phyloP scores from a whole-genome alignment of 37 sponge, comb jelly and placozoan species.

The Cladorhizidae sp. region DNA sequence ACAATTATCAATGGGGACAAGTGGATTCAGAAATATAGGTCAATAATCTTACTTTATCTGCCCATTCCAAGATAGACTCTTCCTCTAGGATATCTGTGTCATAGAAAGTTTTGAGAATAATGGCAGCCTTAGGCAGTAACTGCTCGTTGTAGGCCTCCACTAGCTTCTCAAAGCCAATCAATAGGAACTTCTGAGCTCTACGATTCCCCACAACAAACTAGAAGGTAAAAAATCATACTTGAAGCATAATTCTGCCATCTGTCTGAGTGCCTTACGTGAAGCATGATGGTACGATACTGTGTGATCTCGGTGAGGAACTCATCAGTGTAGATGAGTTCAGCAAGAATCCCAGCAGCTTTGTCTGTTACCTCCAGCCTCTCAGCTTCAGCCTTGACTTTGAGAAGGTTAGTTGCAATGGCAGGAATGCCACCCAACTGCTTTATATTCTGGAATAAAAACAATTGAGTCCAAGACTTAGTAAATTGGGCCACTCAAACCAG shows the following conservation, averaged over 20 bases:
- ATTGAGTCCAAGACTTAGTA: neutral
- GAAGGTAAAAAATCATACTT: neutral
- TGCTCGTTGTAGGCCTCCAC: conserved; percentile 77
- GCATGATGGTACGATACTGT: conserved; percentile 81
- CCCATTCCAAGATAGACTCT: conserved; percentile 92
- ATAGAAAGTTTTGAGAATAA: conserved; percentile 94
- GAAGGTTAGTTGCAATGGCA: conserved; percentile 32
- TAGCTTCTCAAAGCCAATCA: conserved; percentile 91
- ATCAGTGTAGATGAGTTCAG: conserved; percentile 88
- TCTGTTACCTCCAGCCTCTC: conserved; percentile 93
- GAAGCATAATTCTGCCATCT: neutral
- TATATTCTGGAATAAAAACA: conserved; percentile 33
- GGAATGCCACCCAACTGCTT: conserved; percentile 59
- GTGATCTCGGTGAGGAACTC: conserved; percentile 82
- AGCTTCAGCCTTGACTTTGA: conserved; percentile 88
- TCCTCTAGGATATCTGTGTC: conserved; percentile 96
- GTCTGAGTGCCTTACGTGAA: conserved; percentile 75
- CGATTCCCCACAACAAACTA: conserved; percentile 88
- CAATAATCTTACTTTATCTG: conserved; percentile 69
- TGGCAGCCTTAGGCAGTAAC: conserved; percentile 81
- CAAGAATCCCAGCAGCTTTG: conserved; percentile 90
- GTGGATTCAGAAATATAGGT: neutral
- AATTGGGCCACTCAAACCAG: neutral
- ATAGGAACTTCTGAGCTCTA: conserved; percentile 91
- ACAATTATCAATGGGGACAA: neutral